phyloP scores from a whole-genome alignment of 2,113 vertebrate genomes.

The Sphyrna mokarran region DNA sequence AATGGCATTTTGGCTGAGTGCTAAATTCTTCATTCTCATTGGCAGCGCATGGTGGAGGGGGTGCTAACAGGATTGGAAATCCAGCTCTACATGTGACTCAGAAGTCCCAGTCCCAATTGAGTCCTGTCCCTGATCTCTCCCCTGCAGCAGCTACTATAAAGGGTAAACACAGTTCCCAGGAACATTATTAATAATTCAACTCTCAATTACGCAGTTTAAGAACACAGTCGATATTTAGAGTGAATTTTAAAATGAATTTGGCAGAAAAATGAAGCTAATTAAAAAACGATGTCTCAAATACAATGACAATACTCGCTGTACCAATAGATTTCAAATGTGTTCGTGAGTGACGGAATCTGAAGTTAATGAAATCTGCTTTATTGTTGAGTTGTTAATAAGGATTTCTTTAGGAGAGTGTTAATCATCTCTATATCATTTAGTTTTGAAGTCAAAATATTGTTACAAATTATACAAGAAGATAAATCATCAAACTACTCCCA shows the following conservation, averaged over 20 bases:
- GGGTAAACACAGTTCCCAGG: not conserved
- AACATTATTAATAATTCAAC: not conserved
- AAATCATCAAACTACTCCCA: not conserved
- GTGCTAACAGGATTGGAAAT: too few species aligned
- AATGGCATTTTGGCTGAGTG: too few species aligned
- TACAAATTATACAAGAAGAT: not conserved
- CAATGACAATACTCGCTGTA: not conserved
- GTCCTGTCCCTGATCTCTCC: not conserved
- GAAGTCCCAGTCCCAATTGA: not conserved
- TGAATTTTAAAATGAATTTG: not conserved
- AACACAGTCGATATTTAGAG: not conserved
- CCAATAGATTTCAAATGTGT: not conserved
- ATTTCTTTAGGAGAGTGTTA: not conserved
- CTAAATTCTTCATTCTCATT: too few species aligned
- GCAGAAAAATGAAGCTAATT: conserved; percentile 8
- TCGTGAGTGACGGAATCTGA: not conserved
- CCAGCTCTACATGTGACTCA: not conserved
- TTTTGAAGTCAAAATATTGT: not conserved
- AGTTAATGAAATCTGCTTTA: not conserved
- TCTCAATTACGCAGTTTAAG: not conserved
- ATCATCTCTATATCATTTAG: not conserved
- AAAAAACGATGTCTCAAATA: not conserved
- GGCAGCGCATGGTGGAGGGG: too few species aligned
- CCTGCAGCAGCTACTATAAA: not conserved
- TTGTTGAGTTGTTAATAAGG: not conserved